Evolutionary conservation across 2,888 invertebrate species (phyloP).

Genomic region (Agriotes lineatus): DNA sequence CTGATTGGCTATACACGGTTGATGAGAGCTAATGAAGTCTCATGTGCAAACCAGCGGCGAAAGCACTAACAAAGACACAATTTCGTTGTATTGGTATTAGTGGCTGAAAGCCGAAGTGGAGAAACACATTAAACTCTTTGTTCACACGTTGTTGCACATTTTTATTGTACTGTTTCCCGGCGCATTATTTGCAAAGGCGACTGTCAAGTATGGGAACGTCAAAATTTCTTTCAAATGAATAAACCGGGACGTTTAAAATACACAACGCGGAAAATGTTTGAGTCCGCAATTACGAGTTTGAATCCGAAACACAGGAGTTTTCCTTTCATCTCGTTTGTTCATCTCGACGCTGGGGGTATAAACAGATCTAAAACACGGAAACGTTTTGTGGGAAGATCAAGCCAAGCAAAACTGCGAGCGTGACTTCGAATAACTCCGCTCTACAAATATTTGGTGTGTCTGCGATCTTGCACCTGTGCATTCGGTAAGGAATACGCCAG

Average conservation of each 20-base stretch:
- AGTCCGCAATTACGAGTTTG: constrained; percentile 5
- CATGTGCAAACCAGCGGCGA: no score
- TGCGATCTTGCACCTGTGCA: constrained; percentile 64
- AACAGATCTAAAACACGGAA: constrained; percentile 56
- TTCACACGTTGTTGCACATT: no score
- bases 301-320: neutral
- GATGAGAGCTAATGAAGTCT: no score
- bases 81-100: no score
- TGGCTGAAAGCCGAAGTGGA: no score
- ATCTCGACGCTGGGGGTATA: constrained; percentile 46
- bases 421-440: constrained; percentile 65
- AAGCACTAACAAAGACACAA: no score
- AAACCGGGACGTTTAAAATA: neutral
- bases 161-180: no score
- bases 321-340: constrained; percentile 20
- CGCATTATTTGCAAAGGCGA: no score
- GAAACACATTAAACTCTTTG: no score
- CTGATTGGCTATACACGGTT: no score
- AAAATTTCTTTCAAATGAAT: no score
- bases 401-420: constrained; percentile 65
- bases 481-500: constrained; percentile 51
- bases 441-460: constrained; percentile 65
- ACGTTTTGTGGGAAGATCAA: constrained; percentile 64
- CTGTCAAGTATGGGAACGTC: no score
- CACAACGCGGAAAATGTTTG: neutral